Evolutionary conservation across 2,113 vertebrate species (phyloP), one percentile per base, ranked within the genome.

Genomic region (Salminus brasiliensis): DNA sequence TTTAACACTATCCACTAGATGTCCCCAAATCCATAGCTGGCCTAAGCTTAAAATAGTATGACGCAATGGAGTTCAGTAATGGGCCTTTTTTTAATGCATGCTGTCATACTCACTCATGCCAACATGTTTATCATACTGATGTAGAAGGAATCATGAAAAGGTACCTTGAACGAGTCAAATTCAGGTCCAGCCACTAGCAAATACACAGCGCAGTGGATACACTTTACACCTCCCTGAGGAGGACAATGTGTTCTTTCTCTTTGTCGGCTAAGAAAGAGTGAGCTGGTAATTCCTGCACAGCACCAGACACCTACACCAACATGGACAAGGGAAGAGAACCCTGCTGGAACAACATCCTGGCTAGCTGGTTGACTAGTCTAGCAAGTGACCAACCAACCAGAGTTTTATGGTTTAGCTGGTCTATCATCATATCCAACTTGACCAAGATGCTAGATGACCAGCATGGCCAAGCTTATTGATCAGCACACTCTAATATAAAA

Each of bases 1-100:
- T 62, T 74, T n/a, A 9, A 15, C 6, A 12, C 1, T 10, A 0
- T 77, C 83, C 92, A 81, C 78, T 83, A 87, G 90, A 85, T 89
- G 92, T 87, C 91, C 69, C 52, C 81, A 84, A 84, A 84, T 80
- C 52, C 78, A 0, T 73, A 25, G 27, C 43, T 3, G 53, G 45
- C 16, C 13, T 21, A 8, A 66, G 23, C 30, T 29, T 41, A 15
- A 71, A 53, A 13, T 32, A 8, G 78, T 27, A 90, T 87, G 87
- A 89, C 84, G 87, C 27, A 43, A 70, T n/a, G 23, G 1, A 41
- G 68, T 63, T 43, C 9, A 47, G 65, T 45, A 70, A 15, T 47
- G 15, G 29, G 30, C 30, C 60, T 34, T 18, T 63, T 63, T 32
- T 32, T 23, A 57, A 57, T 13, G n/a, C n/a, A n/a, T n/a, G n/a